A percentile compares a stretch with the other conserved stretches of the same genome.
phyloP scores from a whole-genome alignment of 2,888 invertebrate species.

The Troilus luridus region DNA sequence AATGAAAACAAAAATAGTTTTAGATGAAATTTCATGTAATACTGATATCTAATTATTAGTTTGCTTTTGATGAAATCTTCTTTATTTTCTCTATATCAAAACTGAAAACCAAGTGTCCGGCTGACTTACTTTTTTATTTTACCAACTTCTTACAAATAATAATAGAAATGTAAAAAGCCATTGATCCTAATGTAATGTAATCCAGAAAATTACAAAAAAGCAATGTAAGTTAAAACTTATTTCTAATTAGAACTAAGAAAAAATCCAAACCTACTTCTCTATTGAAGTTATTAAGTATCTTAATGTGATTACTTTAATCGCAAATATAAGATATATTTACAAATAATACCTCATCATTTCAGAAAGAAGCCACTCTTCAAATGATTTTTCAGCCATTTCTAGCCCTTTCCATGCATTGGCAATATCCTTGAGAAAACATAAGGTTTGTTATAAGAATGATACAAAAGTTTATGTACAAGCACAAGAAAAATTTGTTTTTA shows the following conservation, averaged over 20 bases:
- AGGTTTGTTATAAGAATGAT: background rate
- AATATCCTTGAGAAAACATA: slow-evolving; percentile 82
- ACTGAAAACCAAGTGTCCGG: too few species aligned
- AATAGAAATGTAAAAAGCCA: too few species aligned
- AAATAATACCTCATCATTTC: slow-evolving; percentile 92
- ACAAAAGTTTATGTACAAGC: background rate
- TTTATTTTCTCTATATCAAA: too few species aligned
- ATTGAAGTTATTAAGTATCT: background rate
- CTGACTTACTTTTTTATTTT: too few species aligned
- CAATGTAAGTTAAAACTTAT: background rate
- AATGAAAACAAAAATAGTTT: too few species aligned
- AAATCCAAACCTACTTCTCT: background rate
- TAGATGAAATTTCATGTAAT: too few species aligned
- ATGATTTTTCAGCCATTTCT: slow-evolving; percentile 82
- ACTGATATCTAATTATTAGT: too few species aligned
- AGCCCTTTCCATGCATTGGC: slow-evolving; percentile 98
- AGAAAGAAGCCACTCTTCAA: slow-evolving; percentile 99
- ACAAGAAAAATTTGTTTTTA: background rate
- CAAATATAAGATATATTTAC: slow-evolving; percentile 33
- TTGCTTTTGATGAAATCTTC: too few species aligned
- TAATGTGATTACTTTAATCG: background rate
- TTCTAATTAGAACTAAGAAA: background rate
- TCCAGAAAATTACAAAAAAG: background rate
- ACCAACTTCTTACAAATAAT: too few species aligned
- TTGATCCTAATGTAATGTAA: too few species aligned